These are phyloP conservation scores for Acronicta alni DNA, from an alignment of 2,888 invertebrate species.

Conservation along the genomic window DNA sequence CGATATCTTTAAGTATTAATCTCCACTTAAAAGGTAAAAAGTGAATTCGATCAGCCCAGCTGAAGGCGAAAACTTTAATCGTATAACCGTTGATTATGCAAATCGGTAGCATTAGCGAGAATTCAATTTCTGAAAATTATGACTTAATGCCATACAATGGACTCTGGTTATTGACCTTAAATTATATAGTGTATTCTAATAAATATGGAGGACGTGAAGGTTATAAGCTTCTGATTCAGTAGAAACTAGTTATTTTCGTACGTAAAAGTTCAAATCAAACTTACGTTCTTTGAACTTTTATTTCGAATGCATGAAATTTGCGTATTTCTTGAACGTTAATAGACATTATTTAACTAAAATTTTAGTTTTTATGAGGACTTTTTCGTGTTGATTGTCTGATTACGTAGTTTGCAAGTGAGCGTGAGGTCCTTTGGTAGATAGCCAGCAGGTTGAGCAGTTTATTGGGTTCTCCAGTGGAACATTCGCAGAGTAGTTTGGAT, in stretches of 20 bases:
- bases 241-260: slow-evolving; percentile 29
- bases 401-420: too few species aligned
- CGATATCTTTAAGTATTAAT: slow-evolving; percentile 50
- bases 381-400: too few species aligned
- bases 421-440: too few species aligned
- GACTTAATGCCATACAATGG: slow-evolving; percentile 65
- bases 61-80: slow-evolving; percentile 61
- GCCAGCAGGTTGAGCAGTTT: too few species aligned
- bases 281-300: too few species aligned
- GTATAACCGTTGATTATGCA: slow-evolving; percentile 67
- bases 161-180: slow-evolving; percentile 67
- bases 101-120: slow-evolving; percentile 76
- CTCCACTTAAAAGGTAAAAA: slow-evolving; percentile 50
- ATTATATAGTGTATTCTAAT: slow-evolving; percentile 66
- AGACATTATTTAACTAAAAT: too few species aligned
- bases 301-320: too few species aligned
- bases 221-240: slow-evolving; percentile 50
- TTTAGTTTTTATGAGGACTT: too few species aligned
- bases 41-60: slow-evolving; percentile 46
- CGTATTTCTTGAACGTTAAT: too few species aligned
- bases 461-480: too few species aligned
- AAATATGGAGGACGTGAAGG: slow-evolving; percentile 61
- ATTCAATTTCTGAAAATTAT: slow-evolving; percentile 84
- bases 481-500: too few species aligned
- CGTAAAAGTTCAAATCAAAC: slow-evolving; percentile 29